Evolutionary conservation across 2,113 vertebrate genomes (phyloP), one percentile per base, ranked within the genome.

Genomic region (Chascanopsetta lugubris): DNA sequence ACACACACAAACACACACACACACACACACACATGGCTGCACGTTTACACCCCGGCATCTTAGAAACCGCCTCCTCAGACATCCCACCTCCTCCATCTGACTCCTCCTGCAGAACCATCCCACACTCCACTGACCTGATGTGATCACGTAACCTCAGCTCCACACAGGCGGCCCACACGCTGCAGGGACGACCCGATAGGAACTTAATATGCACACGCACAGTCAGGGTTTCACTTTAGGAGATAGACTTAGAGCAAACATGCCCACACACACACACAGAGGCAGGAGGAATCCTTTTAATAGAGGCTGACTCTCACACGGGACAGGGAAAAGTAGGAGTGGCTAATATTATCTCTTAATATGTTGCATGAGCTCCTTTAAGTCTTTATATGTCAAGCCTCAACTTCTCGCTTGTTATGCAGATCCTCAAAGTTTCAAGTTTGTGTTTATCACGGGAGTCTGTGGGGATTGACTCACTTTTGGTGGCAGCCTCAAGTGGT

Each of bases 21-120:
- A 29, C 47, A 11, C 51, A 64, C 69, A 25, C 45, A 32, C 27
- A 61, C 56, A 80, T 29, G 66, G 55, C 57, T 76, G 69, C 53
- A n/a, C n/a, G n/a, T n/a, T n/a, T n/a, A n/a, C 74, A 72, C 74
- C 53, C 49, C 8, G 11, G 47, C 69, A 48, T 68, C 54, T 86
- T 73, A 61, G 24, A 70, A 71, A 55, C 64, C 64, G 29, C 77
- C 81, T 74, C 76, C 74, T 75, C 81, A 79, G 78, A 71, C 69
- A 50, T 58, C 72, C 77, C 77, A 79, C 82, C n/a, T 62, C 55
- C 71, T 71, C 61, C 43, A 73, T 63, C 61, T 63, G 50, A 75
- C 32, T 68, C 74, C 56, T 75, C 66, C 70, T 83, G 60, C 63
- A 80, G 76, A 74, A 83, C 54, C 72, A 72, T 40, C 83, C 82